Base-by-base conservation (phyloP, 2,113 vertebrate species). In the Myxocyprinus asiaticus region DNA sequence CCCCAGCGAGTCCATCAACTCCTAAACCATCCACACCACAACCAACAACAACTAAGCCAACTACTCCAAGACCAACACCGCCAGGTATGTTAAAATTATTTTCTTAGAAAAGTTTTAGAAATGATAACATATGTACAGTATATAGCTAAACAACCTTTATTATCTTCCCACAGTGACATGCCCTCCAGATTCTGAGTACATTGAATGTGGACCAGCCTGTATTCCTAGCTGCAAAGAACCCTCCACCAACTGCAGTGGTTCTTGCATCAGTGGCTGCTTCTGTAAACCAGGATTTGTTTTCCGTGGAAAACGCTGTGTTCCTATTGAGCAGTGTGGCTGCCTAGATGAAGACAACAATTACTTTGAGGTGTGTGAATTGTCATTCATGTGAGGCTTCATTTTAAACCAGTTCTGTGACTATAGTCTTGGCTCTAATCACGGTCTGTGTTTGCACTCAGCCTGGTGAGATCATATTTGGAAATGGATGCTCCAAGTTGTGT, bases 231-330 rank as follows among this genome's bases (percentile, higher is more conserved):
- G 93, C 62, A 33, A 83, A 87, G 87, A 78, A 48, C 94, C 92
- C 50, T 93, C 87, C n/a, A 90, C 88, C 76, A 90, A 85, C 82
- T 94, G 93, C 2, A 81, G 79, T 48, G 82, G 84, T 4, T 82
- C 83, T 53, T 95, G 95, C 76, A 87, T 88, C 69, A 91, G 82
- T 0, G 93, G 89, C 61, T 95, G 94, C 59, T 92, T 94, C 89
- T 96, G 95, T 58, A 90, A 92, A 79, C 88, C 89, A 11, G 94
- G 94, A 4, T 94, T 89, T 82, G 85, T 95, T 83, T 91, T 93
- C 67, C 89, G 83, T 7, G 88, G 87, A 5, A 67, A 45, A 2
- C 83, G 3, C 7, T 95, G 94, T 70, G 85, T 96, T 50, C 90
- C 83, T 0, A 79, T 91, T 42, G 91, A 93, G 5, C 87, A 87